phyloP scores from a whole-genome alignment of 53 echinoderm and acorn worm genomes.

The Hippasteria phrygiana region DNA sequence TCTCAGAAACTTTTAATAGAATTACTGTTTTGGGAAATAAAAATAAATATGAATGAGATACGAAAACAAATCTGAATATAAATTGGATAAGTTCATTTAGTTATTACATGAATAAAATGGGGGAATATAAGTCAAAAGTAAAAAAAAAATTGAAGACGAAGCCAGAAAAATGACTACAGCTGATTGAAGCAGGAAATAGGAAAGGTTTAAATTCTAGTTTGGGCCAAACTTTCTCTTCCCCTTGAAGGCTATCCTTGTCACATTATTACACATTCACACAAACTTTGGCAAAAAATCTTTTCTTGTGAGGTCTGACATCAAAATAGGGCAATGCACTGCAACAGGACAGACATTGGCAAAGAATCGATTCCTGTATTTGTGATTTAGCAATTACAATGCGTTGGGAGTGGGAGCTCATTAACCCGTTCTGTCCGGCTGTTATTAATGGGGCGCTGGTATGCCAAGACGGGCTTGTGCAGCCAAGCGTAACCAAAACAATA shows the following conservation, averaged over 20 bases:
- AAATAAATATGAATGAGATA: background rate
- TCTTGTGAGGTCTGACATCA: too few species aligned
- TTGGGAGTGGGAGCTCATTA: too few species aligned
- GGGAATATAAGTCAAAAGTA: background rate
- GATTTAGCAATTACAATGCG: too few species aligned
- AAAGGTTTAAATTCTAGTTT: background rate
- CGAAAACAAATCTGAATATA: background rate
- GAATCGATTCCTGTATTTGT: too few species aligned
- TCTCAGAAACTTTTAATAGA: background rate
- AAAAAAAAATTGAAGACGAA: background rate
- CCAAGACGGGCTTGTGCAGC: too few species aligned
- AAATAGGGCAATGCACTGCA: too few species aligned
- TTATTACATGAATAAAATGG: background rate
- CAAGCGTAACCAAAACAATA: too few species aligned
- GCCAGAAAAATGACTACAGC: background rate
- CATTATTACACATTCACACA: background rate
- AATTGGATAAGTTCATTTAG: background rate
- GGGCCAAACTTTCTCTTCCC: background rate
- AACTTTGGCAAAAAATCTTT: background rate
- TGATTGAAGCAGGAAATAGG: background rate
- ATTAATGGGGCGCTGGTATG: too few species aligned
- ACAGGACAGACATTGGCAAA: too few species aligned
- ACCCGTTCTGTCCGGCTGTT: too few species aligned
- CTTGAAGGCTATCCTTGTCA: background rate
- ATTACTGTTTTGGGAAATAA: background rate